Conservation (phyloP, 1,140 invertebrate genomes). For the Callitettix versicolor region DNA sequence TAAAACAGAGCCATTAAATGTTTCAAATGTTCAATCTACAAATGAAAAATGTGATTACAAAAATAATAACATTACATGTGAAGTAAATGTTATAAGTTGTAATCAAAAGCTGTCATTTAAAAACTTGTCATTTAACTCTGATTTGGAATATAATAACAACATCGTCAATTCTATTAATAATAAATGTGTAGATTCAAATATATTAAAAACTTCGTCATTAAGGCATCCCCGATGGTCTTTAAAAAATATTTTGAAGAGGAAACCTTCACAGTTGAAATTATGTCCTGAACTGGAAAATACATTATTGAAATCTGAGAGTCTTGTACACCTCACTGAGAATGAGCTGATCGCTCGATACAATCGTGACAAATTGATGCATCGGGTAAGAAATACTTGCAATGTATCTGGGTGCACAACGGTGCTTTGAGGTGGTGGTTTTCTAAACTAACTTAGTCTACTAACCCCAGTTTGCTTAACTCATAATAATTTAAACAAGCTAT, state of each 20-base stretch:
- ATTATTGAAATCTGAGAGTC: slow-evolving; percentile 38
- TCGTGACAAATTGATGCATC: slow-evolving; percentile 34
- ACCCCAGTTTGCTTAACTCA: background rate
- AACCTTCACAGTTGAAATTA: slow-evolving; percentile 7
- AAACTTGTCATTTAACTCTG: slow-evolving; percentile 1
- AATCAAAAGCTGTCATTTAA: background rate
- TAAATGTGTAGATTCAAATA: background rate
- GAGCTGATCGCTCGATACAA: slow-evolving; percentile 36
- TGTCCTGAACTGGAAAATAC: slow-evolving; percentile 35
- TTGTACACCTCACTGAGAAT: slow-evolving; percentile 34
- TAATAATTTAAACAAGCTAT: background rate
- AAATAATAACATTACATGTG: too few species aligned
- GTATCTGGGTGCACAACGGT: background rate
- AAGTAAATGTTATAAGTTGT: too few species aligned
- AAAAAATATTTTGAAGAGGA: slow-evolving; percentile 6
- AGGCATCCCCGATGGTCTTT: background rate
- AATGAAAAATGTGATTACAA: too few species aligned
- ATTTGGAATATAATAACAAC: slow-evolving; percentile 4
- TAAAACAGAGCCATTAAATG: background rate
- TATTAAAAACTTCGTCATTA: background rate
- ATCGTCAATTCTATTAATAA: background rate
- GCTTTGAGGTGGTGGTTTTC: background rate
- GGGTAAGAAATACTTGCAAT: slow-evolving; percentile 32
- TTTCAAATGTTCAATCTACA: background rate
- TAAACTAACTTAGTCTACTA: background rate